These are phyloP conservation scores for Tribolium madens DNA, from an alignment of 1,140 invertebrate genomes.

Conservation along the genomic window DNA sequence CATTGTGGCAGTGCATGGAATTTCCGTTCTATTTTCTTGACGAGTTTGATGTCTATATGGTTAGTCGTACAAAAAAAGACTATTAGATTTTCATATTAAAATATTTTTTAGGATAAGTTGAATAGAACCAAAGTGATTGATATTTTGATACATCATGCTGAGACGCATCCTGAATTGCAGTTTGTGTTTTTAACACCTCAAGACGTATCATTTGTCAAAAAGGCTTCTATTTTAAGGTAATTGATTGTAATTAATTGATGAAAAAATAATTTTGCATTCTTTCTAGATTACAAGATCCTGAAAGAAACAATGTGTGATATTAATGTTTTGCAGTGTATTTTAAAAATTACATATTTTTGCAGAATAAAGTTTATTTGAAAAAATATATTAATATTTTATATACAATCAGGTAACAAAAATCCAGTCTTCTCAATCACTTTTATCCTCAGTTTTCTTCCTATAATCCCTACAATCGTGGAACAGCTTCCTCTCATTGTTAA, in stretches of 20 bases:
- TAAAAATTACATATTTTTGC: not conserved
- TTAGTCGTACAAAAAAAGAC: slow-evolving; percentile 60
- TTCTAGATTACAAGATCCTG: slow-evolving; percentile 2
- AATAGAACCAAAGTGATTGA: slow-evolving; percentile 79
- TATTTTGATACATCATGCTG: slow-evolving; percentile 75
- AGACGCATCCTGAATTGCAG: slow-evolving; percentile 72
- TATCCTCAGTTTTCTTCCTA: not conserved
- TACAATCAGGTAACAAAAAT: not conserved
- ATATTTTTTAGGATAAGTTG: slow-evolving; percentile 75
- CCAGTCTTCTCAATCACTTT: not conserved
- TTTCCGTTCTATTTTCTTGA: slow-evolving; percentile 96
- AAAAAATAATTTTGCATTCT: too few species aligned
- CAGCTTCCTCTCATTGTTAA: slow-evolving; percentile 47
- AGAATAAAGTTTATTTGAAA: not conserved
- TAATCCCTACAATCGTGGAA: slow-evolving; percentile 55
- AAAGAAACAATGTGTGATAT: not conserved
- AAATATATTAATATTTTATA: not conserved
- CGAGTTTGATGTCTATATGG: slow-evolving; percentile 99
- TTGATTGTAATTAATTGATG: too few species aligned
- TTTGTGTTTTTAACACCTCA: slow-evolving; percentile 84
- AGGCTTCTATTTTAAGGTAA: slow-evolving; percentile 71
- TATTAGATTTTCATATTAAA: not conserved
- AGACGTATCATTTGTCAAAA: slow-evolving; percentile 72
- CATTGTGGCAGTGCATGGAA: slow-evolving; percentile 91
- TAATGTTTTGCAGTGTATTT: not conserved